A percentile compares a stretch with the other conserved stretches of the same genome.
Conservation (phyloP, 2,888 invertebrate genomes). For the Pantelozetes paolii region DNA sequence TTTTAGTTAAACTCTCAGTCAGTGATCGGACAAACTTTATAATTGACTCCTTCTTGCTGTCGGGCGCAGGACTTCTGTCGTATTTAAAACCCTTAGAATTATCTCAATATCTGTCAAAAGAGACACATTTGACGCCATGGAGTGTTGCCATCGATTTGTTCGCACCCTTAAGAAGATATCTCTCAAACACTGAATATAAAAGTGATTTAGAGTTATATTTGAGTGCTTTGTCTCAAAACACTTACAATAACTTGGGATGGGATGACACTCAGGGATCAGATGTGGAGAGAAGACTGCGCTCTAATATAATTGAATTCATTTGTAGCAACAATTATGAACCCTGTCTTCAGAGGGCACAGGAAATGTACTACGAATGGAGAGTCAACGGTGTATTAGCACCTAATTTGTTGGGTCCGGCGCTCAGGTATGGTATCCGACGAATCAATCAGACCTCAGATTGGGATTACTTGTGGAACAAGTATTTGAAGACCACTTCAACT, state of each 20-base stretch:
- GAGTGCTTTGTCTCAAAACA: constrained; percentile 5
- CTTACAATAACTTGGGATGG: constrained; percentile 34
- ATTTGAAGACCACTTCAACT: constrained; percentile 10
- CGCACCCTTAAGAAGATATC: not conserved
- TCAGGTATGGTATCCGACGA: constrained; percentile 35
- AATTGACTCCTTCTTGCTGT: constrained; percentile 66
- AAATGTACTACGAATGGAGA: constrained; percentile 26
- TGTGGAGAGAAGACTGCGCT: constrained; percentile 8
- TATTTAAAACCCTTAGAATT: constrained; percentile 51
- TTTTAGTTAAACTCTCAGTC: not conserved
- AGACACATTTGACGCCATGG: constrained; percentile 50
- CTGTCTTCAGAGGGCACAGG: constrained; percentile 33
- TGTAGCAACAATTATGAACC: constrained; percentile 33
- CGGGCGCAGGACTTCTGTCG: constrained; percentile 61
- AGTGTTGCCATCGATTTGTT: constrained; percentile 39
- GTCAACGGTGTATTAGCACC: constrained; percentile 26
- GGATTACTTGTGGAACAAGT: constrained; percentile 33
- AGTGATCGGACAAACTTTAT: constrained; percentile 81
- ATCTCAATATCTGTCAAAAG: constrained; percentile 50
- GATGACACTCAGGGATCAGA: constrained; percentile 15
- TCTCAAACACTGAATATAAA: constrained; percentile 14
- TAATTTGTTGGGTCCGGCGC: constrained; percentile 31
- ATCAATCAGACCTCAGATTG: constrained; percentile 19
- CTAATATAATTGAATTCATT: constrained; percentile 32
- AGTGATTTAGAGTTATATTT: constrained; percentile 23